Conservation (phyloP, 2,888 invertebrate species). For the Agonopterix subpropinquella region DNA sequence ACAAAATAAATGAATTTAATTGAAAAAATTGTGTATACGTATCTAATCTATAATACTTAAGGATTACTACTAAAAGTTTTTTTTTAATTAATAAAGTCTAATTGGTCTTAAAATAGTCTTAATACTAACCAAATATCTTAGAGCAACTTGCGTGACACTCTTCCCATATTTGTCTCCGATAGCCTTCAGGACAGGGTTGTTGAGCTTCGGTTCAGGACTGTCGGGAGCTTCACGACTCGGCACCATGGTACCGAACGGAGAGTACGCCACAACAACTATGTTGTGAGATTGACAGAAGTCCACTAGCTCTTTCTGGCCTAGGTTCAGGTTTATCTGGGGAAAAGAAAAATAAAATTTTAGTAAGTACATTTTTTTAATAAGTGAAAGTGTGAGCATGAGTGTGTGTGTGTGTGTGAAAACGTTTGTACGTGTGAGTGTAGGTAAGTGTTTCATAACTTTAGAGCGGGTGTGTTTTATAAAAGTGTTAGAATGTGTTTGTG, state of each 20-base stretch:
- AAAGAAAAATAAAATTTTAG: background rate
- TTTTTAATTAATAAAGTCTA: no score
- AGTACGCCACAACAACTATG: slow-evolving; percentile 78
- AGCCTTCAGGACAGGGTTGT: slow-evolving; percentile 69
- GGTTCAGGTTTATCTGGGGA: slow-evolving; percentile 74
- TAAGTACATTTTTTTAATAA: no score
- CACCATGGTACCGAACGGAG: slow-evolving; percentile 78
- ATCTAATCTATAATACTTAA: no score
- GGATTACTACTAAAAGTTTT: no score
- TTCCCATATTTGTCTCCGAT: slow-evolving; percentile 79
- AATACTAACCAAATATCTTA: slow-evolving; percentile 75
- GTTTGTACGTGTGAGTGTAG: no score
- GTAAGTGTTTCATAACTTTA: no score
- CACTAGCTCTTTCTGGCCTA: slow-evolving; percentile 79
- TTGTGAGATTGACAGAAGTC: slow-evolving; percentile 76
- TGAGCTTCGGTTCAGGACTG: slow-evolving; percentile 68
- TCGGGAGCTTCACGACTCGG: slow-evolving; percentile 53
- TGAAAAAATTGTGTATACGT: no score
- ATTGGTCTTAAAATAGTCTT: background rate
- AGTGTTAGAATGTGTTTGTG: background rate
- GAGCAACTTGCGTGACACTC: slow-evolving; percentile 77
- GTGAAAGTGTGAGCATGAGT: no score
- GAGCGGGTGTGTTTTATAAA: no score
- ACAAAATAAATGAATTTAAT: no score
- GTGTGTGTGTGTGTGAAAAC: no score